A percentile compares a stretch with the other conserved stretches of the same genome.
These are phyloP conservation scores for Chelonus formosanus DNA, from an alignment of 2,888 invertebrate genomes.

Conservation along the genomic window DNA sequence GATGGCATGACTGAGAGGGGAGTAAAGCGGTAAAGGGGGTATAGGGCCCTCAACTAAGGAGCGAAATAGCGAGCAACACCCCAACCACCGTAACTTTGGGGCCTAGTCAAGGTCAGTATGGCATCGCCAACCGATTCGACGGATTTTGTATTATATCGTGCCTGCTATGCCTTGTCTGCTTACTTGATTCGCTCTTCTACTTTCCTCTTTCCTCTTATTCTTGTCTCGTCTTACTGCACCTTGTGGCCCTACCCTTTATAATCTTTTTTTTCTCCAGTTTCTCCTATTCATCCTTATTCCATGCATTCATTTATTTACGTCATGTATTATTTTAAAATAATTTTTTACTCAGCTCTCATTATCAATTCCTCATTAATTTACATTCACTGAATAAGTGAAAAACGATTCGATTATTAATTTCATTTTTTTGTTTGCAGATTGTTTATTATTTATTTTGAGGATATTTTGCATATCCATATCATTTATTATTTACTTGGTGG, in stretches of 20 bases:
- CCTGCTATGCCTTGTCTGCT: constrained; percentile 25
- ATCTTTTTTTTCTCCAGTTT: constrained; percentile 22
- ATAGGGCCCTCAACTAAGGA: constrained; percentile 42
- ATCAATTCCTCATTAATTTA: too few species aligned
- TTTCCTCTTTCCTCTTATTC: constrained; percentile 20
- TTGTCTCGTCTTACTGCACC: constrained; percentile 28
- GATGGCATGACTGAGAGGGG: constrained; percentile 30
- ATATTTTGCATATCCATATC: too few species aligned
- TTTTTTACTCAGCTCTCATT: too few species aligned
- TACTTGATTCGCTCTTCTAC: constrained; percentile 17
- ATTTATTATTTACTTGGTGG: too few species aligned
- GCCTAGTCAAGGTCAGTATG: constrained; percentile 64
- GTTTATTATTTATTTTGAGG: too few species aligned
- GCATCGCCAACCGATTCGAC: constrained; percentile 37
- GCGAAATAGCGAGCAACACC: constrained; percentile 47
- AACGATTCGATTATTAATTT: too few species aligned
- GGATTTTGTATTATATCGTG: background rate
- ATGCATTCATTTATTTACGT: too few species aligned
- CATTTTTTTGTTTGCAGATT: too few species aligned
- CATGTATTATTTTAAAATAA: too few species aligned
- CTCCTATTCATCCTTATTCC: constrained; percentile 9
- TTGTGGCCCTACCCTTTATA: constrained; percentile 32
- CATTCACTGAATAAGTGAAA: too few species aligned
- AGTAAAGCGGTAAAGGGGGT: constrained; percentile 40
- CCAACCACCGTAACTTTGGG: constrained; percentile 62